Percentiles rank a stretch among this genome's conserved stretches.
Evolutionary conservation across 2,797 vertebrate genomes (phyloP).

Genomic region (Hirundo rustica): DNA sequence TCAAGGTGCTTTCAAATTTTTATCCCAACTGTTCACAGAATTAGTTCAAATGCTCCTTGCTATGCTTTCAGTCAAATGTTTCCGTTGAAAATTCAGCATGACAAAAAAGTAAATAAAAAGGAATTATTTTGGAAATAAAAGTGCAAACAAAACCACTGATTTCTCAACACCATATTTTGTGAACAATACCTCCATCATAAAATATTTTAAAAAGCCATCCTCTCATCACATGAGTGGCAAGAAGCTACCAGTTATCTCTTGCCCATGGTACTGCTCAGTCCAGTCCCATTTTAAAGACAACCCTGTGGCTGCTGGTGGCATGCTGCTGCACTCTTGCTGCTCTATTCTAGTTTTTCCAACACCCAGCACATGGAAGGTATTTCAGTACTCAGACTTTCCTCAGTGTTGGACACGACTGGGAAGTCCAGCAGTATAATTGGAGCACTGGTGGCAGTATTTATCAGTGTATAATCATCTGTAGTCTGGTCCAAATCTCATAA

Average conservation of each 20-base stretch:
- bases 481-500: not conserved
- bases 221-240: not conserved
- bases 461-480: not conserved
- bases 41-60: not conserved
- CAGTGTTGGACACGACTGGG: not conserved
- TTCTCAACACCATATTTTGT: not conserved
- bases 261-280: not conserved
- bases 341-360: not conserved
- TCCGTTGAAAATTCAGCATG: not conserved
- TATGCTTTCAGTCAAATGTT: not conserved
- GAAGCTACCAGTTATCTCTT: not conserved
- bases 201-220: not conserved
- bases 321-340: not conserved
- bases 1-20: not conserved
- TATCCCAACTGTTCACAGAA: not conserved
- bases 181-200: not conserved
- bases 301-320: accelerated
- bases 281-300: not conserved
- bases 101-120: not conserved
- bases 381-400: not conserved
- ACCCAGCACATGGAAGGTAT: not conserved
- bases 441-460: not conserved
- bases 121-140: not conserved
- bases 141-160: not conserved
- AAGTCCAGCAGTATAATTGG: not conserved